These are phyloP conservation scores for Adelosebastes latens DNA, from an alignment of 2,797 vertebrate genomes.

Conservation along the genomic window DNA sequence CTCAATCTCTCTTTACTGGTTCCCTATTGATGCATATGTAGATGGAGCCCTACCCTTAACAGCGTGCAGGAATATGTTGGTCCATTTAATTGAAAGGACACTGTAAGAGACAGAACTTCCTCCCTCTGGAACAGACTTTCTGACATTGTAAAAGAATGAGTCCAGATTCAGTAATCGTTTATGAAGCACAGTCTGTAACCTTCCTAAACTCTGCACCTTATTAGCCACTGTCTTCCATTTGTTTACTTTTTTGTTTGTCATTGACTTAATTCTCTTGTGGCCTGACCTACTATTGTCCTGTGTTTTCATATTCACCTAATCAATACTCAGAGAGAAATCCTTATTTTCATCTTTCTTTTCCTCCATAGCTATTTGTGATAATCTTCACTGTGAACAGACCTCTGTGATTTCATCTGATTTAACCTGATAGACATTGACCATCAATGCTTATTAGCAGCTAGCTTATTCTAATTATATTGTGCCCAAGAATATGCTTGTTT, in stretches of 20 bases:
- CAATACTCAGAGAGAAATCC: conserved; percentile 6
- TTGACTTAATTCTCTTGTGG: conserved; percentile 6
- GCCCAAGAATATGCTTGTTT: conserved; percentile 13
- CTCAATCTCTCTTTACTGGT: conserved; percentile 18
- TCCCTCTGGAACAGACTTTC: conserved; percentile 5
- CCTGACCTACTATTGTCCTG: neutral
- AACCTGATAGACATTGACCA: conserved; percentile 21
- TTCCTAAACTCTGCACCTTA: neutral
- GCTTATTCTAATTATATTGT: conserved; percentile 7
- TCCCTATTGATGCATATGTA: conserved; percentile 7
- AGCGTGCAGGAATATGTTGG: conserved; percentile 26
- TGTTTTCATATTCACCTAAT: neutral
- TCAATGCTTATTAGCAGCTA: conserved; percentile 16
- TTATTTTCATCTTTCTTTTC: neutral
- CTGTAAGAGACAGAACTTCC: conserved; percentile 11
- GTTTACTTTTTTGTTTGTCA: conserved; percentile 26
- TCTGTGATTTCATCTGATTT: conserved; percentile 10
- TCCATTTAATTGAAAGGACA: conserved; percentile 50
- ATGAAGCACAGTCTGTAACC: conserved; percentile 13
- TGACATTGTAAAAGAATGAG: conserved; percentile 17
- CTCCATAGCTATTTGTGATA: neutral
- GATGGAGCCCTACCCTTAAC: conserved; percentile 10
- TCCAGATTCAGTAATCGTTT: conserved; percentile 10
- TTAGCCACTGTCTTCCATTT: conserved; percentile 15
- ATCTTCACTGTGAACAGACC: neutral